Percentiles rank a stretch among this genome's conserved stretches.
These are phyloP conservation scores for Dicaeum eximium DNA, from an alignment of 2,113 vertebrate genomes.

Conservation along the genomic window DNA sequence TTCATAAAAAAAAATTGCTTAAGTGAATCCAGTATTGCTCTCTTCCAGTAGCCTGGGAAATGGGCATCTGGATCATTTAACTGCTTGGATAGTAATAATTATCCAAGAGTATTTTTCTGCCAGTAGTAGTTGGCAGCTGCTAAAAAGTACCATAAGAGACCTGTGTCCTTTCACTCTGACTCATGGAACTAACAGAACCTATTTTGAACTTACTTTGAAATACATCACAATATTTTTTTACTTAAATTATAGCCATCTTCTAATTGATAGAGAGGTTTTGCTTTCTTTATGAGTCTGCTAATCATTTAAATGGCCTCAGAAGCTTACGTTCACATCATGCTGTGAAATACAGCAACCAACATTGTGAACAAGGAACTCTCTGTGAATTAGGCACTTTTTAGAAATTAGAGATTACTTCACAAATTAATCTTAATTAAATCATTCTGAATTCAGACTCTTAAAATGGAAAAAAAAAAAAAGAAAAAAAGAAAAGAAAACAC, in stretches of 20 bases:
- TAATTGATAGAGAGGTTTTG: neutral
- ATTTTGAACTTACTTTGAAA: neutral
- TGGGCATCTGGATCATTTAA: neutral
- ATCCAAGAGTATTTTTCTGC: neutral
- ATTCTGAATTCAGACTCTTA: neutral
- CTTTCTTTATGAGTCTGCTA: neutral
- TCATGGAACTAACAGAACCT: neutral
- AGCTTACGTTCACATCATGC: fast-evolving
- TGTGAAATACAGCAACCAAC: neutral
- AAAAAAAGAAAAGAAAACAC: neutral
- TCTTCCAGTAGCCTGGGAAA: neutral
- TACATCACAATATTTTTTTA: neutral
- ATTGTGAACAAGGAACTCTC: slow-evolving; percentile 11
- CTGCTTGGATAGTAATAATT: neutral
- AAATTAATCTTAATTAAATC: slow-evolving; percentile 47
- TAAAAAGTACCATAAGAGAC: neutral
- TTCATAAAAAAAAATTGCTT: neutral
- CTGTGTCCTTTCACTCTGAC: neutral
- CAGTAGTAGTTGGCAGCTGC: neutral
- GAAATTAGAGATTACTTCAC: slow-evolving; percentile 15
- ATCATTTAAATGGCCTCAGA: neutral
- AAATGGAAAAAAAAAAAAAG: neutral
- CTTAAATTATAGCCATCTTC: neutral
- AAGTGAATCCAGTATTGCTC: neutral
- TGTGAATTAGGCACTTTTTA: neutral